Evolutionary conservation across 2,113 vertebrate genomes (phyloP), one percentile per base, ranked within the genome.

Genomic region (Amphilophus citrinellus): DNA sequence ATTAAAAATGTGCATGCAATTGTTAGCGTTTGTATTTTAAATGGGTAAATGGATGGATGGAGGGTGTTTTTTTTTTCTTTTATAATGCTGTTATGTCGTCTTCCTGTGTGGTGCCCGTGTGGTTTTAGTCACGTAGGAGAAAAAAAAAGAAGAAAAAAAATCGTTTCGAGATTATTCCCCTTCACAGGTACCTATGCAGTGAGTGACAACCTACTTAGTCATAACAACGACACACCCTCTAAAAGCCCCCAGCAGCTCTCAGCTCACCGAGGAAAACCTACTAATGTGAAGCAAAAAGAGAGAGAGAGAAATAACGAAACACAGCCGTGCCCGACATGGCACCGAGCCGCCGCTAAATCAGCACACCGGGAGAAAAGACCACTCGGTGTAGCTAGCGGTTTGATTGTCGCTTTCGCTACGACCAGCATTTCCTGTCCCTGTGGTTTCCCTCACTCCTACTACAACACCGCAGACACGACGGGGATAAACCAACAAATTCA

Each of bases 211-310:
- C 88, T 91, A 66, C 77, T 92, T 17, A 91, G 86, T 84, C 89
- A 87, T 79, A 91, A 91, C 88, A 90, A 82, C 93, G 94, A 95
- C 94, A 95, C 95, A 93, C 95, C 94, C 95, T 95, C 93, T 61
- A 50, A 87, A 87, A 86, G 62, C 84, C 90, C 78, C 91, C 87
- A 79, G 73, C 89, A 84, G 89, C 79, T 15, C 17, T 39, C 63
- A 18, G 75, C 87, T 76, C 79, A 24, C 14, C 77, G 80, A 76
- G 20, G 3, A 22, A 8, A 80, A 61, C 59, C 87, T 60, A 13
- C 68, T 39, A 82, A 66, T 8, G 82, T 39, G 75, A 83, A 3
- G 24, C 61, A 22, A 14, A 13, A 44, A 27, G 24, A 50, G 32
- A 42, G 9, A 15, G 32, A 7, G 17, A 20, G 66, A 47, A 62